Evolutionary conservation across 2,888 invertebrate species (phyloP), one percentile per base, ranked within the genome.

Genomic region (Dasysyrphus tricinctus): DNA sequence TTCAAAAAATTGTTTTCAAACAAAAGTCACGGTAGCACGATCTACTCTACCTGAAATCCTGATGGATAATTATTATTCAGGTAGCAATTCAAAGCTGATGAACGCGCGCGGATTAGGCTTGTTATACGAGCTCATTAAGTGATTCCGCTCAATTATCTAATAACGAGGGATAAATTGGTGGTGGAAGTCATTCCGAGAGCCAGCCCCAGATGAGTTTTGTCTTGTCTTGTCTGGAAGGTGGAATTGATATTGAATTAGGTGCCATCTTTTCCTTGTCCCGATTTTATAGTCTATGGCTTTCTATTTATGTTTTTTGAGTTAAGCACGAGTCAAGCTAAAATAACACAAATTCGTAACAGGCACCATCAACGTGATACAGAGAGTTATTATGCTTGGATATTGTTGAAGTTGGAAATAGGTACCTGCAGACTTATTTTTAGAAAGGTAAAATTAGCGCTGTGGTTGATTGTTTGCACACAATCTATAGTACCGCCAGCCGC

Each of bases 71-170:
- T 39, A 59, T 47, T 59, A 32, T 47, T 39, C 42, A 54, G 54
- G 73, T 70, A 73, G 63, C 54, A 73, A 73, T 80, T 67, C 37
- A 54, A 76, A 80, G 77, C 69, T 67, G 80, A 77, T 80, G 84
- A 80, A 77, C 49, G 76, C 56, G 76, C 56, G 72, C 59, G 73
- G 80, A 85, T 85, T 80, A 85, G 80, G n/a, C 54, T 80, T 72
- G 80, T 73, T 77, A 37, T 67, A 72, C 72, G 75, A 54, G 75
- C 80, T 84, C 80, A 80, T 84, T 84, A 80, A 69, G 80, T 73
- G 65, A 85, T 80, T 77, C 76, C 67, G 73, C 73, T 77, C 80
- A 80, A 85, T 76, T 80, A 80, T 85, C 84, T 85, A 80, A 85
- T 85, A 85, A 85, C 75, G 84, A 85, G 76, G 61, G 59, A 76